Percentiles rank a stretch among this genome's conserved stretches.
These are phyloP conservation scores for Sphaerophoria taeniata DNA, from an alignment of 2,888 invertebrate genomes.

Conservation along the genomic window DNA sequence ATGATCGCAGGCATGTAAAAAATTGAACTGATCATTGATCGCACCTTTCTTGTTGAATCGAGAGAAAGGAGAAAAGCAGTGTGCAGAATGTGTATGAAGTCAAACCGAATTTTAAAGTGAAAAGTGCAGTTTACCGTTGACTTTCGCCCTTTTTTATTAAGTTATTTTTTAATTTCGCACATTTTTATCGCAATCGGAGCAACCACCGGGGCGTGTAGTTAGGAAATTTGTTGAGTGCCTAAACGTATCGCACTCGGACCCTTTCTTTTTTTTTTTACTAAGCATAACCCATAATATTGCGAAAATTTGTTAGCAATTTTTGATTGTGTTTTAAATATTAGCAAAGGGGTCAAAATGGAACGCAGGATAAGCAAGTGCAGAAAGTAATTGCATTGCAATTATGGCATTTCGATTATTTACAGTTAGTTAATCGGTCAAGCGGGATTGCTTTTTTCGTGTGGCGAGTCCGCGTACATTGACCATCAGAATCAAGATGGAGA, in stretches of 20 bases:
- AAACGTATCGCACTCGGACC: constrained; percentile 7
- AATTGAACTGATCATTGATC: constrained; percentile 50
- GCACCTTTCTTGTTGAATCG: constrained; percentile 34
- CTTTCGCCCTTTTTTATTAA: constrained; percentile 53
- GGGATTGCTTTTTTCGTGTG: constrained; percentile 29
- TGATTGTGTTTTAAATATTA: not conserved
- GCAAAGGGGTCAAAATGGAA: not conserved
- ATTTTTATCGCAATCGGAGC: constrained; percentile 53
- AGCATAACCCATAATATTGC: not conserved
- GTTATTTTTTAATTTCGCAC: constrained; percentile 66
- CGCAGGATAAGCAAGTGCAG: constrained; percentile 48
- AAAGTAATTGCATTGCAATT: constrained; percentile 69
- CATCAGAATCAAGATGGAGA: constrained; percentile 18
- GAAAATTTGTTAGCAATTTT: constrained; percentile 19
- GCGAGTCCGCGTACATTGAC: constrained; percentile 3
- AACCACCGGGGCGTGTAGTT: constrained; percentile 44
- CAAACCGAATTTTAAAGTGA: constrained; percentile 26
- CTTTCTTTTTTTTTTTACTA: constrained; percentile 38
- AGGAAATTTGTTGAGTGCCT: constrained; percentile 10
- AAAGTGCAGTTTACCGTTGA: constrained; percentile 67
- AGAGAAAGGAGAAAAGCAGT: not conserved
- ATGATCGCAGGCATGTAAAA: constrained; percentile 45
- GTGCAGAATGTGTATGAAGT: not conserved
- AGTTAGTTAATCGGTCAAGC: constrained; percentile 68
- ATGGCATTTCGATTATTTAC: constrained; percentile 67